Percentiles rank a stretch among this genome's conserved stretches.
Evolutionary conservation across 2,113 vertebrate genomes (phyloP).

Genomic region (Circaetus cinerascens): DNA sequence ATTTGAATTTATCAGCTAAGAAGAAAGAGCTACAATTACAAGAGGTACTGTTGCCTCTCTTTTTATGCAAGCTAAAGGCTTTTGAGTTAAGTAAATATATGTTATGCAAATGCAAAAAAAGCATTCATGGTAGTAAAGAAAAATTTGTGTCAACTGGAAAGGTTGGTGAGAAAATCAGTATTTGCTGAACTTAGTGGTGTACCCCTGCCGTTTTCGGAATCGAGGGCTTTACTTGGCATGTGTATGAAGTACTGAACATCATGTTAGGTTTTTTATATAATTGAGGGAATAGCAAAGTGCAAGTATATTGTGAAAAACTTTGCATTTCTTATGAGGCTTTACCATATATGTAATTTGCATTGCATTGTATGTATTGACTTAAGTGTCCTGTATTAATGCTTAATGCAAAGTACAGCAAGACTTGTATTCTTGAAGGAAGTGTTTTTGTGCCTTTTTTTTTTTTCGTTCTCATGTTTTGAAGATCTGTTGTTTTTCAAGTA

Average conservation of each 20-base stretch:
- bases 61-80: not conserved
- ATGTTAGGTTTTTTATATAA: not conserved
- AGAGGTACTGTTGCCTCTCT: slow-evolving; percentile 80
- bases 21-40: slow-evolving; percentile 96
- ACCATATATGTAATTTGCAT: not conserved
- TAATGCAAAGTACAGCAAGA: not conserved
- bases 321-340: not conserved
- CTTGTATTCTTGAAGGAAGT: not conserved
- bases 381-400: not conserved
- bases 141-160: not conserved
- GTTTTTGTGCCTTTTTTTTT: not conserved
- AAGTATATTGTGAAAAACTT: not conserved
- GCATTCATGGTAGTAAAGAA: not conserved
- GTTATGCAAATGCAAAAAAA: not conserved
- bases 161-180: not conserved
- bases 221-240: not conserved
- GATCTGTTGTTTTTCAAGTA: not conserved
- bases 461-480: not conserved
- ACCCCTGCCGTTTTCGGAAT: not conserved
- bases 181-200: not conserved
- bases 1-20: slow-evolving; percentile 92
- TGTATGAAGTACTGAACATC: not conserved
- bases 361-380: not conserved
- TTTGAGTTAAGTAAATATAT: not conserved
- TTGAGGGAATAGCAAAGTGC: not conserved